These are phyloP conservation scores for Scaptomyza reducta DNA, from an alignment of 2,888 invertebrate genomes.

Conservation along the genomic window DNA sequence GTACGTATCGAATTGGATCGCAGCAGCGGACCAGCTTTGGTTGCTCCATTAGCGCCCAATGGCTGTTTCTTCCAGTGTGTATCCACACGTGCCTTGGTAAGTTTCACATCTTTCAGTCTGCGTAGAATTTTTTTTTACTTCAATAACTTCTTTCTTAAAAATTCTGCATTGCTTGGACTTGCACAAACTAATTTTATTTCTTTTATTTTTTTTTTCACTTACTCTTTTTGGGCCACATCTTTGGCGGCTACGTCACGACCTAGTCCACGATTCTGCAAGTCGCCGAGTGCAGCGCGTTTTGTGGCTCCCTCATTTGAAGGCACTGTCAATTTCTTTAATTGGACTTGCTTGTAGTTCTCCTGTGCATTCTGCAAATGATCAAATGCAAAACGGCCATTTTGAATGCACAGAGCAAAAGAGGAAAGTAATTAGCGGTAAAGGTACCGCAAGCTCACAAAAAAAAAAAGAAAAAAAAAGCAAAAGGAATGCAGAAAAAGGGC, in stretches of 20 bases:
- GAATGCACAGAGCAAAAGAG: constrained; percentile 7
- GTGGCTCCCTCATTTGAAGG: constrained; percentile 69
- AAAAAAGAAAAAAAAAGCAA: constrained; percentile 3
- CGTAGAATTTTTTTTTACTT: background rate
- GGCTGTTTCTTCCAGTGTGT: constrained; percentile 82
- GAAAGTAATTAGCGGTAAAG: constrained; percentile 52
- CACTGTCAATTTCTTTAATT: constrained; percentile 78
- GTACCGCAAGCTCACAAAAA: constrained; percentile 27
- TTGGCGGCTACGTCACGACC: constrained; percentile 71
- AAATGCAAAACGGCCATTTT: constrained; percentile 58
- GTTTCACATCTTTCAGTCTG: constrained; percentile 75
- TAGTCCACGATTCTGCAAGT: constrained; percentile 85
- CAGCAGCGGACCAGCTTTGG: constrained; percentile 33
- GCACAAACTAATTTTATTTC: background rate
- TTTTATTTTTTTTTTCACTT: constrained; percentile 36
- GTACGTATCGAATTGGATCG: constrained; percentile 80
- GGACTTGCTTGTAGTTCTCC: constrained; percentile 73
- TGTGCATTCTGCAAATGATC: constrained; percentile 74
- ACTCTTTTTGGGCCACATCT: constrained; percentile 81
- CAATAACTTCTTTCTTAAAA: background rate
- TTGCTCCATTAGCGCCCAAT: constrained; percentile 28
- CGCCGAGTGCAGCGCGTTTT: constrained; percentile 85
- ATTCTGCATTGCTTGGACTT: background rate
- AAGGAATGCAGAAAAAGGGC: constrained; percentile 37
- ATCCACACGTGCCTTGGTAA: constrained; percentile 83